Base-by-base conservation (phyloP, 92 coral and sea anemone genomes). In the Phenganax marumi region DNA sequence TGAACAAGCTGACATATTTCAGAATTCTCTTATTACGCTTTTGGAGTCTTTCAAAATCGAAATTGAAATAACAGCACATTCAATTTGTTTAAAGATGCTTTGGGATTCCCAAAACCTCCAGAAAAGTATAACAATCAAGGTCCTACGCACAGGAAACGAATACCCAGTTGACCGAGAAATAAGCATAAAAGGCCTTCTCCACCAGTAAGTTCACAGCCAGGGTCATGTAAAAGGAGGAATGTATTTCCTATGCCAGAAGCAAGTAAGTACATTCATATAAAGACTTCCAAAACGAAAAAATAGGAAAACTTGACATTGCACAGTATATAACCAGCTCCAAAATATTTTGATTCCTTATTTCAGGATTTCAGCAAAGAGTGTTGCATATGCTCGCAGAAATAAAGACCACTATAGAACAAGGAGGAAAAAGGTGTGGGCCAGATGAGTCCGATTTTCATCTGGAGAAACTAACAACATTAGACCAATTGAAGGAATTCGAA, bases 351-450 rank as follows among this genome's bases (percentile, higher is more conserved):
- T 7, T 22, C 23, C 1, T 21, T 22, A 8, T 9, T 64, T 64
- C 26, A 64, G 70, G 47, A 64, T 64, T 64, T 24, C 70, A 64
- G 16, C 43, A 64, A 14, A 64, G 70, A 16, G 70, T 64, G 9
- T 25, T 64, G 43, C 70, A 64, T 64, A 22, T 64, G 70, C 16
- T 64, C 3, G 7, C 13, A 13, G 70, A 64, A 2, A 24, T 64
- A 24, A 22, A 25, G 21, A 25, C 23, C 7, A 24, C 46, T 12
- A 0, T 64, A 12, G 13, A 0, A 6, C 10, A 64, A 14, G 43
- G 19, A 21, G 70, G 70, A 43, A 64, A 64, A 64, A 64, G 70
- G 17, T 17, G 70, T 6, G 70, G 6, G 25, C 79, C 17, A 73
- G 61, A 73, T 14, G 58, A 73, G 12, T 12, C 79, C 4, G 62